Evolutionary conservation across 2,888 invertebrate genomes (phyloP), one percentile per base, ranked within the genome.

Genomic region (Corbicula japonica): DNA sequence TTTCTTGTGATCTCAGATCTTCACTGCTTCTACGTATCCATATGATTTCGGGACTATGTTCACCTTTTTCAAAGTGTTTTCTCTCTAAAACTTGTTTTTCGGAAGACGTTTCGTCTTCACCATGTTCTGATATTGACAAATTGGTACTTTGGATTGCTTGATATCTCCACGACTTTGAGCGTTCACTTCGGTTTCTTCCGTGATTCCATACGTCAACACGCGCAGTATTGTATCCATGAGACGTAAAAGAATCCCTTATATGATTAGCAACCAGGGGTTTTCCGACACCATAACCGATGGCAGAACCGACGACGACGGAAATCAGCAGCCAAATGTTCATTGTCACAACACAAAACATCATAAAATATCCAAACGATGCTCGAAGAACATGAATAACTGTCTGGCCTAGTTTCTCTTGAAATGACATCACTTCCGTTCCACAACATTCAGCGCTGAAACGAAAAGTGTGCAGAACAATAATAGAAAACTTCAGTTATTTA

Each of bases 291-390:
- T 77, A 80, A 1, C 83, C 83, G 41, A 83, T 52, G 0, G 68
- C 63, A 30, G 80, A 73, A 8, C 83, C 83, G 21, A 80, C 52
- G 28, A 68, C 44, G n/a, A 83, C 75, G 8, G 80, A 69, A 5
- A 77, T 61, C 3, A 83, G 50, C n/a, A 83, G 65, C 83, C 83
- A 83, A 32, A 75, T 54, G 48, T 83, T 83, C 80, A 80, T 77
- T 4, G 83, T 80, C 76, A 80, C 77, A 8, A 83, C 80, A 28
- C 80, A 83, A 48, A 80, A 23, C 77, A 83, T 80, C 62, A 80
- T 44, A 32, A 83, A 75, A 30, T 83, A 83, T 46, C 66, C 80
- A n/a, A 77, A 58, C 26, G 65, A 23, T 21, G 80, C 72, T 34
- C 80, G 65, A 1, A 83, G 60, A 56, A 74, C 61, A 15, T 76